These are phyloP conservation scores for Andrena minutula DNA, from an alignment of 2,888 invertebrate species.

Conservation along the genomic window DNA sequence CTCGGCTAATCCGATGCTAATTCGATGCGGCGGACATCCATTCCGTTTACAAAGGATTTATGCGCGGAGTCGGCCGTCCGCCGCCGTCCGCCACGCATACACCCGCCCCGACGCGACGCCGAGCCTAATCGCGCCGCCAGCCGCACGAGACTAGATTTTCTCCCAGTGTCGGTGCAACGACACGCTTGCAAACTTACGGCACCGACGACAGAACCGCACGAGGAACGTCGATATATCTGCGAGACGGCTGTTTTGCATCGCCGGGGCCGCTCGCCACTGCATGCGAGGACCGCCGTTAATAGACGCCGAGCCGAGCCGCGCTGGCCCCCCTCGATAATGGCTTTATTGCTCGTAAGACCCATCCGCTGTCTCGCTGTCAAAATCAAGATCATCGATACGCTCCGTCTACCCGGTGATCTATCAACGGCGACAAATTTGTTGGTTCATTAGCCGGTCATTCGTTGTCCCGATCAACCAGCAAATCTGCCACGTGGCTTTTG, in stretches of 20 bases:
- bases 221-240: slow-evolving; percentile 42
- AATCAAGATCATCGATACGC: slow-evolving; percentile 46
- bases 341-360: slow-evolving; percentile 65
- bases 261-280: slow-evolving; percentile 57
- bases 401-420: not conserved
- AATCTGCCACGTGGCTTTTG: too few species aligned
- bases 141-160: slow-evolving; percentile 49
- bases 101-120: slow-evolving; percentile 28
- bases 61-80: slow-evolving; percentile 47
- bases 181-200: slow-evolving; percentile 22
- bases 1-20: slow-evolving; percentile 82
- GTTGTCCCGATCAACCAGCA: not conserved
- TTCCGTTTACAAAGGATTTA: slow-evolving; percentile 77
- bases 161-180: slow-evolving; percentile 24
- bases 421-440: slow-evolving; percentile 30
- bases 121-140: slow-evolving; percentile 57
- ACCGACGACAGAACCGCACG: slow-evolving; percentile 19
- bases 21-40: slow-evolving; percentile 78
- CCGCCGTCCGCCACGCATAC: slow-evolving; percentile 45
- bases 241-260: slow-evolving; percentile 70
- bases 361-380: slow-evolving; percentile 45
- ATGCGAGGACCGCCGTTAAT: slow-evolving; percentile 59
- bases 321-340: slow-evolving; percentile 65
- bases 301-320: slow-evolving; percentile 50
- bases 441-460: not conserved